These are phyloP conservation scores for Stenolophus ochropezus DNA, from an alignment of 2,888 invertebrate genomes.

Conservation along the genomic window DNA sequence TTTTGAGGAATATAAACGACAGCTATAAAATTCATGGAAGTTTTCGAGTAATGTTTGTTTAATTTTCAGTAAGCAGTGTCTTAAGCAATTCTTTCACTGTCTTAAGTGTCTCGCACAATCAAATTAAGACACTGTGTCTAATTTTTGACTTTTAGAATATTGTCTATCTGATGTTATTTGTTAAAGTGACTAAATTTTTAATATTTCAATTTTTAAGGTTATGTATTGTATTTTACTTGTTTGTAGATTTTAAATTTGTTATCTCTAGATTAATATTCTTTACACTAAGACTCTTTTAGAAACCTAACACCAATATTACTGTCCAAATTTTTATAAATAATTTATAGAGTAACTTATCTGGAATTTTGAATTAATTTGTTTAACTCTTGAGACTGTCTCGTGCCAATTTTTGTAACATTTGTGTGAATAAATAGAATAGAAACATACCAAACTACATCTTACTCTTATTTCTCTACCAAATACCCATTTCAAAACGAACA, in stretches of 20 bases:
- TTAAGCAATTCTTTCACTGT: neutral
- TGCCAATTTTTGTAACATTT: slow-evolving; percentile 59
- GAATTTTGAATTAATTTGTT: neutral
- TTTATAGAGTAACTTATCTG: neutral
- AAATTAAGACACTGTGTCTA: neutral
- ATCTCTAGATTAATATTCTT: neutral
- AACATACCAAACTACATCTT: neutral
- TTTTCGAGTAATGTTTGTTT: too few species aligned
- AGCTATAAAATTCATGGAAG: too few species aligned
- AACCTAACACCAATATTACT: neutral
- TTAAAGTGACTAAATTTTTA: neutral
- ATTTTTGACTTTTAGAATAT: neutral
- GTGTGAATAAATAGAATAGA: slow-evolving; percentile 43
- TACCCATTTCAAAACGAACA: too few species aligned
- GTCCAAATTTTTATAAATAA: neutral
- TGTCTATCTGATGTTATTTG: neutral
- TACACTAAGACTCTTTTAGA: too few species aligned
- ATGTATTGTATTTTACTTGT: neutral
- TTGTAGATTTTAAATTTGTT: neutral
- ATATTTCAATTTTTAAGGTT: neutral
- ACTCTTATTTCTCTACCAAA: too few species aligned
- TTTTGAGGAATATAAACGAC: too few species aligned
- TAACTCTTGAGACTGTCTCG: slow-evolving; percentile 53
- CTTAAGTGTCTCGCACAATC: neutral
- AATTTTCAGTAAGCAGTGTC: too few species aligned